Evolutionary conservation across 2,888 invertebrate species (phyloP).

Genomic region (Peribatodes rhomboidaria): DNA sequence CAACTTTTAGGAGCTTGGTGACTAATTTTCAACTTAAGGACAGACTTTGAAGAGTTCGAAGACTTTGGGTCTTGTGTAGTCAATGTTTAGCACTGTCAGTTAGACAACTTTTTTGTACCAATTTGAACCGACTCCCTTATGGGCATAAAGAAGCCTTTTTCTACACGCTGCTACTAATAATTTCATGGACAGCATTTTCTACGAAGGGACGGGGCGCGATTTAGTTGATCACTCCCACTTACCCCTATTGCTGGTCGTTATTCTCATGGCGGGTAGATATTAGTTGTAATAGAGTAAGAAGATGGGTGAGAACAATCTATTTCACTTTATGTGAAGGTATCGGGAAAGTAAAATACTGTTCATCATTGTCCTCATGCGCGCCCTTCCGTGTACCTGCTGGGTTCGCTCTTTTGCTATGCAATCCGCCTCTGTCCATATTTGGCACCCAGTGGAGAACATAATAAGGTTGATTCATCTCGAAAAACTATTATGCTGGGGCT

Average conservation of each 20-base stretch:
- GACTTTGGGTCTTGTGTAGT: too few relatives aligned
- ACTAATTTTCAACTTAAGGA: too few relatives aligned
- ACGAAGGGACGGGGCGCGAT: conserved; percentile 12
- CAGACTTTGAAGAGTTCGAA: too few relatives aligned
- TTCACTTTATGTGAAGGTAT: not conserved
- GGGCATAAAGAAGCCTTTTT: not conserved
- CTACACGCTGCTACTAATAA: conserved; percentile 7
- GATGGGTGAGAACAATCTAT: conserved; percentile 9
- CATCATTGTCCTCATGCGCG: not conserved
- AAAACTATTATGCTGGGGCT: too few relatives aligned
- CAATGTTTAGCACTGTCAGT: too few relatives aligned
- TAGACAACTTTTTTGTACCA: not conserved
- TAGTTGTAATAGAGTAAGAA: conserved; percentile 24
- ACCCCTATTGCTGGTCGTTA: conserved; percentile 16
- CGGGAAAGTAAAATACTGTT: not conserved
- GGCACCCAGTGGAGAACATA: too few relatives aligned
- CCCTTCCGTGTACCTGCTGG: too few relatives aligned
- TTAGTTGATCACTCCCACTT: conserved; percentile 22
- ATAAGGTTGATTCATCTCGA: too few relatives aligned
- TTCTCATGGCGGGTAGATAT: conserved; percentile 5
- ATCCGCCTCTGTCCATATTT: too few relatives aligned
- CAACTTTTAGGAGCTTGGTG: too few relatives aligned
- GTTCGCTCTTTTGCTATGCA: too few relatives aligned
- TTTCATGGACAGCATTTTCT: conserved; percentile 11
- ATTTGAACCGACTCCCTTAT: not conserved